Conservation (phyloP, 2,888 invertebrate species). For the Matsumyia berberina region DNA sequence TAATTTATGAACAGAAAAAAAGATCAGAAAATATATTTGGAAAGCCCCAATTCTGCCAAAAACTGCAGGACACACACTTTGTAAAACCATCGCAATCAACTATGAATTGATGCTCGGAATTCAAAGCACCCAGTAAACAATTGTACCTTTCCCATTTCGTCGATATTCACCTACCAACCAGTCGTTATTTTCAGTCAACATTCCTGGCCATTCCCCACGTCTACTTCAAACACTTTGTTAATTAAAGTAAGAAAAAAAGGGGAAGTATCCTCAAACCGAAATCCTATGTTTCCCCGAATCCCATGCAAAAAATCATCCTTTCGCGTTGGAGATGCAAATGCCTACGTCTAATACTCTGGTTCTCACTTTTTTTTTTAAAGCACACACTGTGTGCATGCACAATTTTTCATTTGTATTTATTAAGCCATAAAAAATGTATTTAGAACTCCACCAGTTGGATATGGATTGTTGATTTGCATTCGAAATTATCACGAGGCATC, state of each 20-base stretch:
- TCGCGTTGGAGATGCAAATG: conserved; percentile 31
- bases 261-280: conserved; percentile 24
- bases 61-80: conserved; percentile 1
- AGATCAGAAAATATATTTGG: background rate
- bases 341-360: background rate
- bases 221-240: conserved; percentile 68
- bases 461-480: conserved; percentile 75
- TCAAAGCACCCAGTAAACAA: conserved; percentile 18
- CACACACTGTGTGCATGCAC: conserved; percentile 1
- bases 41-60: conserved; percentile 6
- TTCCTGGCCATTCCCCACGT: background rate
- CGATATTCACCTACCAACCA: conserved; percentile 23
- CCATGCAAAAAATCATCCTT: conserved; percentile 17
- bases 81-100: conserved; percentile 46
- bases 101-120: conserved; percentile 45
- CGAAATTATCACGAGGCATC: conserved; percentile 70
- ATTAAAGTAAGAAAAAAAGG: conserved; percentile 60
- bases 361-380: background rate
- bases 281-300: conserved; percentile 55
- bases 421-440: conserved; percentile 62
- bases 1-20: conserved; percentile 22
- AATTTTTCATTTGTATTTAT: conserved; percentile 62
- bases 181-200: conserved; percentile 24
- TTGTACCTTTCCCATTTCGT: conserved; percentile 5
- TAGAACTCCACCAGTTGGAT: conserved; percentile 68